Conservation (phyloP, 2,113 vertebrate genomes). For the Tychaedon coryphoeus region DNA sequence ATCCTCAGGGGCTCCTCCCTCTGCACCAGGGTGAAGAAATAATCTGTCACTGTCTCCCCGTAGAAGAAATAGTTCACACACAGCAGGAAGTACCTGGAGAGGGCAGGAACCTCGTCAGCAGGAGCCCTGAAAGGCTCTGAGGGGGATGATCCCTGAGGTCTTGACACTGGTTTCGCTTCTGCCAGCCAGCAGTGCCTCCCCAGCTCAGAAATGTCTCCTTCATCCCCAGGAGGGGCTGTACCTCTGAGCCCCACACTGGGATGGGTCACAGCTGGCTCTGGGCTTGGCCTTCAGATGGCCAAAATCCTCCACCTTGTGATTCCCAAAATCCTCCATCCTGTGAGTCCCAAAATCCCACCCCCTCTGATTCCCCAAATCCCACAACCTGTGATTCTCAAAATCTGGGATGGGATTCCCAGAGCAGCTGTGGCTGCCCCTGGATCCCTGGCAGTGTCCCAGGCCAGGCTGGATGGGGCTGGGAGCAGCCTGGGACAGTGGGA, state of each 20-base stretch:
- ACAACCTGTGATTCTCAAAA: neutral
- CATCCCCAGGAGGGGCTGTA: too few relatives aligned
- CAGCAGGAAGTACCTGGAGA: constrained; percentile 92
- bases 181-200: too few relatives aligned
- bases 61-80: constrained; percentile 99
- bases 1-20: constrained; percentile 94
- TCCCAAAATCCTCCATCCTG: neutral
- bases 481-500: neutral
- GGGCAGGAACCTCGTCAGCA: neutral
- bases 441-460: too few relatives aligned
- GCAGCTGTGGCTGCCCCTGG: too few relatives aligned
- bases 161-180: too few relatives aligned
- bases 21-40: constrained; percentile 97
- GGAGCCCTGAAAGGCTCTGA: neutral
- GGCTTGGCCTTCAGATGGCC: too few relatives aligned
- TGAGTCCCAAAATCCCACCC: neutral
- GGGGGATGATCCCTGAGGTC: neutral
- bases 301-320: neutral
- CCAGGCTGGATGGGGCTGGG: too few relatives aligned
- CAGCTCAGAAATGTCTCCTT: too few relatives aligned
- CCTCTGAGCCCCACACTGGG: too few relatives aligned
- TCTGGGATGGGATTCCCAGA: too few relatives aligned
- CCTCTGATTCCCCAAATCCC: neutral
- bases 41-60: constrained; percentile 94
- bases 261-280: too few relatives aligned